These are phyloP conservation scores for Hyaena hyaena DNA, from an alignment of 2,113 vertebrate genomes.

Conservation along the genomic window DNA sequence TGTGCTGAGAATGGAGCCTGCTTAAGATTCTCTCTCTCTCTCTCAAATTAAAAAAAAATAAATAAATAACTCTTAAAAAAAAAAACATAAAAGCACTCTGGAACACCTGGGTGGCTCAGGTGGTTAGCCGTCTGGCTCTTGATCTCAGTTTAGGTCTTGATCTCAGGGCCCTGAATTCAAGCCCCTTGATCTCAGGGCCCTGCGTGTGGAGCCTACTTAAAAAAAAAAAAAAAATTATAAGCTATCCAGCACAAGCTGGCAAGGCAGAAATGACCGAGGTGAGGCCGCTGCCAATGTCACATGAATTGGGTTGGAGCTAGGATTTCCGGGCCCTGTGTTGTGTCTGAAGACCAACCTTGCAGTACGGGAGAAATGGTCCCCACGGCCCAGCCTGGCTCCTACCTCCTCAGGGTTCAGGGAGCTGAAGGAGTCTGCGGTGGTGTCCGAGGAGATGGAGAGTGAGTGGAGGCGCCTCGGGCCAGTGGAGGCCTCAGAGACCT, in stretches of 20 bases:
- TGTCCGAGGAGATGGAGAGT: conserved; percentile 92
- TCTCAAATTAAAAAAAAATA: too few relatives aligned
- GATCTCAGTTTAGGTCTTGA: too few relatives aligned
- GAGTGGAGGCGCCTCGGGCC: conserved; percentile 92
- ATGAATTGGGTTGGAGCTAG: background rate
- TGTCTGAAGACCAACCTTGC: background rate
- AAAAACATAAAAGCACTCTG: too few relatives aligned
- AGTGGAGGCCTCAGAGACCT: conserved; percentile 87
- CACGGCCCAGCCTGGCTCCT: accelerated
- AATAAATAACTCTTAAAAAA: too few relatives aligned
- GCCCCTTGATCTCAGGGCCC: too few relatives aligned
- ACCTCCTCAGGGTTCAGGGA: conserved; percentile 93
- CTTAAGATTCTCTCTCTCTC: too few relatives aligned
- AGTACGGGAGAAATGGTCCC: accelerated
- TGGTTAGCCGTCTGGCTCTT: too few relatives aligned
- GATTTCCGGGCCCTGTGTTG: background rate
- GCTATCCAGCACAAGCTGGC: background rate
- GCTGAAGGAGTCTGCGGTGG: conserved; percentile 92
- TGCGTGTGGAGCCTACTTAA: too few relatives aligned
- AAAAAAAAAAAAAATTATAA: background rate
- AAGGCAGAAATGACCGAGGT: background rate
- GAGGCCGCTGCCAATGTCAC: accelerated
- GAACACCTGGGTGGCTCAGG: too few relatives aligned
- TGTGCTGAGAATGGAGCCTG: too few relatives aligned
- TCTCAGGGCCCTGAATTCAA: too few relatives aligned